Conservation (phyloP, 1,140 invertebrate species). For the Diachasmimorpha longicaudata region DNA sequence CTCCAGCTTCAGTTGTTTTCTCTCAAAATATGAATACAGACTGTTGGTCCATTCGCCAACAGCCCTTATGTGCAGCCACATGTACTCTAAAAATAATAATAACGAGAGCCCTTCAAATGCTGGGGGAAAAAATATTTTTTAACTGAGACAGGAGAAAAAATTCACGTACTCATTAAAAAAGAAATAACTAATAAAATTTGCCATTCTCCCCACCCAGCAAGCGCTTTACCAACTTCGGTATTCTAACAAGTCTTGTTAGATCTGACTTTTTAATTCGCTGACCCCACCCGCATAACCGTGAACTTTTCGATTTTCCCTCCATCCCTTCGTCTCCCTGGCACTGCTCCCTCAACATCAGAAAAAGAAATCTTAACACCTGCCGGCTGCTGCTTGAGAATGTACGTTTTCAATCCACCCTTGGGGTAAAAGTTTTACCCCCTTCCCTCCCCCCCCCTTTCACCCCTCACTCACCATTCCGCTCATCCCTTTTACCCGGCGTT, state of each 20-base stretch:
- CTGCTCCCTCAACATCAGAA: constrained; percentile 4
- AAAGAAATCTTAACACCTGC: constrained; percentile 28
- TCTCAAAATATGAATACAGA: constrained; percentile 87
- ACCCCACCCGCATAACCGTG: neutral
- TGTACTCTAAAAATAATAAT: constrained; percentile 69
- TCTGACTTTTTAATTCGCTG: constrained; percentile 27
- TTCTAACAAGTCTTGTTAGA: constrained; percentile 24
- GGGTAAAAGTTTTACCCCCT: constrained; percentile 17
- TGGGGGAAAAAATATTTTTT: neutral
- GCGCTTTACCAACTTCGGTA: neutral
- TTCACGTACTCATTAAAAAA: neutral
- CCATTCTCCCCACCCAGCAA: neutral
- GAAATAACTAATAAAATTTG: neutral
- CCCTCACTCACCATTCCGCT: neutral
- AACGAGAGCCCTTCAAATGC: neutral
- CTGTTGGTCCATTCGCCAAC: constrained; percentile 95
- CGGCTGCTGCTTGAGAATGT: constrained; percentile 23
- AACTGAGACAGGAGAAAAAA: neutral
- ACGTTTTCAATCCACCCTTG: constrained; percentile 25
- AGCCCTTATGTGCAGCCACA: constrained; percentile 93
- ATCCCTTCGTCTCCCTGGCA: neutral
- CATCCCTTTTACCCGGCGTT: neutral
- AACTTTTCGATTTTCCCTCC: constrained; percentile 22
- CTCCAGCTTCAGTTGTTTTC: constrained; percentile 76
- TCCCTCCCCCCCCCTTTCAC: neutral